These are phyloP conservation scores for Xyliphius kryptos DNA, from an alignment of 2,113 vertebrate genomes.

Conservation along the genomic window DNA sequence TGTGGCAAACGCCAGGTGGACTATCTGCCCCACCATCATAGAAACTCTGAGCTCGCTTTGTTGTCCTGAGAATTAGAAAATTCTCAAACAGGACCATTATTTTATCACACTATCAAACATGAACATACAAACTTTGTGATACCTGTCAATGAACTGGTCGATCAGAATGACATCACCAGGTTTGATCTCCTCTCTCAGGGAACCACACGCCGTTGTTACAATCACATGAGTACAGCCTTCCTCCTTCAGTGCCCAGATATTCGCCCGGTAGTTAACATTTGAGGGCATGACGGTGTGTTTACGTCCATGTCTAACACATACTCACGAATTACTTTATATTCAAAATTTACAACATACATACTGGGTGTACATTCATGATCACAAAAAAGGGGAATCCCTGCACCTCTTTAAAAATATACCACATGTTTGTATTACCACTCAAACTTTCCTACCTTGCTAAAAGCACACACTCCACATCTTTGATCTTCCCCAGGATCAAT, in stretches of 20 bases:
- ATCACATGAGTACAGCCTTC: slow-evolving; percentile 88
- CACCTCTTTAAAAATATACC: neutral
- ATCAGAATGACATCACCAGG: slow-evolving; percentile 90
- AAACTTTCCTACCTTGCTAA: slow-evolving; percentile 76
- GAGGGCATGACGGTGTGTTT: slow-evolving; percentile 91
- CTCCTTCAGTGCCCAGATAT: slow-evolving; percentile 90
- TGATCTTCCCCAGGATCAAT: slow-evolving; percentile 89
- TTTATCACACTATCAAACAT: neutral
- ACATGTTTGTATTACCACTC: too few species aligned
- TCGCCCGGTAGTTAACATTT: slow-evolving; percentile 87
- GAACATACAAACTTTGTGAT: neutral
- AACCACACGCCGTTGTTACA: slow-evolving; percentile 91
- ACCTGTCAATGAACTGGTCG: slow-evolving; percentile 97
- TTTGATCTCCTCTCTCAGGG: slow-evolving; percentile 86
- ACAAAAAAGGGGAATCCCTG: neutral
- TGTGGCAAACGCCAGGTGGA: slow-evolving; percentile 82
- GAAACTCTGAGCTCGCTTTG: slow-evolving; percentile 80
- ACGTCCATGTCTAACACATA: slow-evolving; percentile 78
- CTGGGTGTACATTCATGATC: neutral
- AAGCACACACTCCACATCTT: slow-evolving; percentile 90
- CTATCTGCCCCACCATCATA: slow-evolving; percentile 73
- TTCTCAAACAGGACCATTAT: neutral
- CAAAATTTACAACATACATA: neutral
- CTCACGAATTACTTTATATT: too few species aligned
- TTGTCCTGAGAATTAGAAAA: slow-evolving; percentile 66